Evolutionary conservation across 2,113 vertebrate genomes (phyloP).

Genomic region (Neolamprologus toae): DNA sequence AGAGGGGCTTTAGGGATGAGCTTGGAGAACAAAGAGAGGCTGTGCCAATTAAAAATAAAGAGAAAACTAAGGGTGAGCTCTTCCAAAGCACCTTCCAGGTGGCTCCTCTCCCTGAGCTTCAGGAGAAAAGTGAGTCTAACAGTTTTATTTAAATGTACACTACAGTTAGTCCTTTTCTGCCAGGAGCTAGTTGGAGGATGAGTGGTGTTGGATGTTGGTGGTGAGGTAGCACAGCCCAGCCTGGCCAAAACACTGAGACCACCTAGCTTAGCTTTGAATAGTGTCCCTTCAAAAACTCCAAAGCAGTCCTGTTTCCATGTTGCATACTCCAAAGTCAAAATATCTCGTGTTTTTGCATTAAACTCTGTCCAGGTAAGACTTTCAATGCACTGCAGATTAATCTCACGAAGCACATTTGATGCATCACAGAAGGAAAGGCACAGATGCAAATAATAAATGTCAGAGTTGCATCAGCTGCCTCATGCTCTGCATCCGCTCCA

Average conservation of each 20-base stretch:
- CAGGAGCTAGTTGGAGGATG: too few species aligned
- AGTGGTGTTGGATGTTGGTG: too few species aligned
- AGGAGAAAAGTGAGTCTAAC: slow-evolving; percentile 60
- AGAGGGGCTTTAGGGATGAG: neutral
- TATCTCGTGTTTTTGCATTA: neutral
- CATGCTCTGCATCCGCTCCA: neutral
- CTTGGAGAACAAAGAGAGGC: neutral
- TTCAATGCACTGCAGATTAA: neutral
- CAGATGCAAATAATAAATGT: neutral
- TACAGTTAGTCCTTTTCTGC: neutral
- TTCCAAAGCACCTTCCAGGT: slow-evolving; percentile 43
- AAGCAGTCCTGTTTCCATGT: neutral
- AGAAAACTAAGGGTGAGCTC: slow-evolving; percentile 15
- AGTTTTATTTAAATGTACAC: neutral
- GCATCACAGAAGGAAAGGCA: neutral
- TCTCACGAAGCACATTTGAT: neutral
- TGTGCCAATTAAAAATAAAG: neutral
- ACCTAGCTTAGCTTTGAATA: neutral
- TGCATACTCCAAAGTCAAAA: neutral
- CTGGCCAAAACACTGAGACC: neutral
- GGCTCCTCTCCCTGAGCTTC: slow-evolving; percentile 41
- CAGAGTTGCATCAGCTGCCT: neutral
- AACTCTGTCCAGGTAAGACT: neutral
- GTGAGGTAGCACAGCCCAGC: neutral
- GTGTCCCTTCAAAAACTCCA: neutral